Base-by-base conservation (phyloP, 2,888 invertebrate species). In the Yponomeuta cagnagella region DNA sequence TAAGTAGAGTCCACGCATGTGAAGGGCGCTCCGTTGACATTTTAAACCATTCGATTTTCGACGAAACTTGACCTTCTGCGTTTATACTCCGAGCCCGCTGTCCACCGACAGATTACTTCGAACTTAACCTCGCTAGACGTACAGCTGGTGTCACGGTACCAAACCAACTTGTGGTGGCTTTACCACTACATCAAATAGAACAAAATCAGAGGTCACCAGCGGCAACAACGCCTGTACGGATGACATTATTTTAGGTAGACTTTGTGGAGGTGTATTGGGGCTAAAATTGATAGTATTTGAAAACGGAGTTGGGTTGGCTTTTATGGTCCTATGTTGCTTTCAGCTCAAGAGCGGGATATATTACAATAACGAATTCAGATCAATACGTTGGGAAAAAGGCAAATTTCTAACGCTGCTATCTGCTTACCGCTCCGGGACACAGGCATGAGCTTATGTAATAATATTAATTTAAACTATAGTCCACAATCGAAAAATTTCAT, bases 51-150 rank as follows among this genome's bases (percentile, higher is more conserved):
- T 2, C 3, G 5, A 2, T 33, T 2, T 33, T 33, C 33, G 33
- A 33, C 33, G 43, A 43, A 43, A 43, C 8, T 12, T 4, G 23
- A 64, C 30, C n/a, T 23, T 64, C 10, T 64, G 3, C 30, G 23
- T 10, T 64, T 23, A 8, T 30, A 64, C 31, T 10, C 15, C 15
- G 52, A 58, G 15, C 15, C 52, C 15, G 52, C 70, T 52, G 58
- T 48, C 31, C 67, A 58, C 52, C 52, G 52, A 81, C 79, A 77
- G 77, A 77, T 73, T 74, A 72, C 68, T 64, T 58, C 77, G 80
- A 80, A 81, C 82, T 58, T 58, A 58, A 58, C 52, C 15, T 58
- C 52, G 52, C 52, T 58, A 58, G 52, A 58, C 15, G 52, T 58
- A 58, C 15, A 58, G 52, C 52, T 58, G 15, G 52, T 58, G 15